These are phyloP conservation scores for Mizuhopecten yessoensis DNA, from an alignment of 1,140 invertebrate genomes.

Conservation along the genomic window DNA sequence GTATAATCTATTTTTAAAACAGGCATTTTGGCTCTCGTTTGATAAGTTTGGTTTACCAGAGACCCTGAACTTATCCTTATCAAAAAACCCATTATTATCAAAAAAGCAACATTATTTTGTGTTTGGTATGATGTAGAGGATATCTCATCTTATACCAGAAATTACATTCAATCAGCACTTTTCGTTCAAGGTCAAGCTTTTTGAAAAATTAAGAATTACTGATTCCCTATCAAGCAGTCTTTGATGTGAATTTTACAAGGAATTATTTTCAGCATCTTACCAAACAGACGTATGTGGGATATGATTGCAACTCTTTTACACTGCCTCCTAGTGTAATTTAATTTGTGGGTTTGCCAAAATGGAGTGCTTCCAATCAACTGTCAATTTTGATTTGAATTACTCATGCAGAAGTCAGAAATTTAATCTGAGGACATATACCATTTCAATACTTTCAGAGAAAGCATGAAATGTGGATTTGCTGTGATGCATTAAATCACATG, in stretches of 20 bases:
- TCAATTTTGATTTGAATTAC: not conserved
- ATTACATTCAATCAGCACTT: too few relatives aligned
- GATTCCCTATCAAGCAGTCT: too few relatives aligned
- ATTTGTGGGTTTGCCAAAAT: conserved; percentile 3
- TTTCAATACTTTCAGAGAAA: too few relatives aligned
- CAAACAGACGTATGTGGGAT: not conserved
- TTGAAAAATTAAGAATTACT: too few relatives aligned
- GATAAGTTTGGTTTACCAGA: not conserved
- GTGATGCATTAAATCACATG: not conserved
- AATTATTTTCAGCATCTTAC: not conserved
- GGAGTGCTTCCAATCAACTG: not conserved
- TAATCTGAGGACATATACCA: not conserved
- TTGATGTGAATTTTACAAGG: not conserved
- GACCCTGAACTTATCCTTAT: not conserved
- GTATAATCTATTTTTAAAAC: not conserved
- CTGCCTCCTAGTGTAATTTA: not conserved
- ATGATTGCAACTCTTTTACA: not conserved
- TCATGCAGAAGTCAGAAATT: not conserved
- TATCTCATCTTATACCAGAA: too few relatives aligned
- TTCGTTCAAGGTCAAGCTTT: too few relatives aligned
- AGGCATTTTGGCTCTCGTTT: not conserved
- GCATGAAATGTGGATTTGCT: not conserved
- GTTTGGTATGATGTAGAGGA: too few relatives aligned
- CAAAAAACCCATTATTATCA: not conserved
- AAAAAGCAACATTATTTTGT: too few relatives aligned